Evolutionary conservation across 1,140 invertebrate species (phyloP).

Genomic region (Rhagoletis pomonella): DNA sequence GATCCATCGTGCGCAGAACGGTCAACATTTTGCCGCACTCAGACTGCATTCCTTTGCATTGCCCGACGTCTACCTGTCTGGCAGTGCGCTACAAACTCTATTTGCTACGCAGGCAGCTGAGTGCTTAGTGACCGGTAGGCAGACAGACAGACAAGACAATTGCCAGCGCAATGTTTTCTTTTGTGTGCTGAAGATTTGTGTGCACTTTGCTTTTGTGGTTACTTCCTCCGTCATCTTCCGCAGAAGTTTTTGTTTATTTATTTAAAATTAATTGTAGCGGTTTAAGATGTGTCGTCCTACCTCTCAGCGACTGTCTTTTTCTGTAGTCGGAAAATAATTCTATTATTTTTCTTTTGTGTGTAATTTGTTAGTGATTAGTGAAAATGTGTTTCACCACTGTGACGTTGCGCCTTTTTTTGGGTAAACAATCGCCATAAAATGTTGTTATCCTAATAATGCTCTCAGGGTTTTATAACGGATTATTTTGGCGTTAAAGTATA

Average conservation of each 20-base stretch:
- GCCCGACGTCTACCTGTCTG: slow-evolving; percentile 32
- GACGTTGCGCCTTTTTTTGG: slow-evolving; percentile 18
- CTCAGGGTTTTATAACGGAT: background rate
- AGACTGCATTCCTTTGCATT: slow-evolving; percentile 14
- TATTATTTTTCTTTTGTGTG: background rate
- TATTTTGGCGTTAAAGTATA: background rate
- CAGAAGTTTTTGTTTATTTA: slow-evolving; percentile 12
- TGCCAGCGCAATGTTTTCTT: background rate
- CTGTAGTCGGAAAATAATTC: background rate
- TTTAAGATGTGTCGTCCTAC: background rate
- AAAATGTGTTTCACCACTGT: background rate
- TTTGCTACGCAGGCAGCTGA: background rate
- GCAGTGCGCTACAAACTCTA: background rate
- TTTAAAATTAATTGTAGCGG: slow-evolving; percentile 39
- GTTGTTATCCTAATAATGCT: background rate
- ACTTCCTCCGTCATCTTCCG: slow-evolving; percentile 2
- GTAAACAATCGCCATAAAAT: background rate
- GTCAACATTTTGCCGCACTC: background rate
- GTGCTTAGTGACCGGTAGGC: background rate
- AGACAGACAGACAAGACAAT: background rate
- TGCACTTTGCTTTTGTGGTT: background rate
- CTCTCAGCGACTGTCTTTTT: background rate
- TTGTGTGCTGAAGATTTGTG: background rate
- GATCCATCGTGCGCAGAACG: background rate
- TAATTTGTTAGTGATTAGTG: slow-evolving; percentile 33